A percentile compares a stretch with the other conserved stretches of the same genome.
phyloP scores from a whole-genome alignment of 2,797 vertebrate species.

The Sardinella longiceps region DNA sequence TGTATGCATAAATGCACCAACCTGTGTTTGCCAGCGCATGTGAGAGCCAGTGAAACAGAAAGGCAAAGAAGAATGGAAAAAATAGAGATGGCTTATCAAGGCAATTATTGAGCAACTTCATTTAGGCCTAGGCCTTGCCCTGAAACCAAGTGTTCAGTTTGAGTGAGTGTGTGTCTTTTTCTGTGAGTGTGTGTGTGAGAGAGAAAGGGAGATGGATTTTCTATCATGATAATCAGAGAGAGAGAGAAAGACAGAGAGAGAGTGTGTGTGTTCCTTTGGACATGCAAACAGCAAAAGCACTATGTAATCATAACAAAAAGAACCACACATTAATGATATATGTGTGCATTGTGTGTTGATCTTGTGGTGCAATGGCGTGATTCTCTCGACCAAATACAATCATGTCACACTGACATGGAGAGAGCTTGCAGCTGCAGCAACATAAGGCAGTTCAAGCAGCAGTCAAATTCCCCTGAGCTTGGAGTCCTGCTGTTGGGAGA shows the following conservation, averaged over 20 bases:
- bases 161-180: no score
- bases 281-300: background rate
- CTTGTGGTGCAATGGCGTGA: background rate
- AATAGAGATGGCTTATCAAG: background rate
- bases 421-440: background rate
- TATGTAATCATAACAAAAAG: background rate
- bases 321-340: background rate
- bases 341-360: background rate
- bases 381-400: background rate
- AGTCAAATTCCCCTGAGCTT: background rate
- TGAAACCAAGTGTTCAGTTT: background rate
- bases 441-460: background rate
- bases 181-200: background rate
- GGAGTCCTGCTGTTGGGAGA: conserved; percentile 7
- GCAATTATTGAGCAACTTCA: background rate
- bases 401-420: background rate
- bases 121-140: background rate
- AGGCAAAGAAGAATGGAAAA: background rate
- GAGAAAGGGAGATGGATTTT: no score
- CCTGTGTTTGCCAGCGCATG: background rate
- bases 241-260: background rate
- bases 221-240: no score
- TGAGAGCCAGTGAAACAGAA: background rate
- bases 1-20: background rate
- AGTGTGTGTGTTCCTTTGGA: background rate